Conservation (phyloP, 2,797 vertebrate species). For the Apogon talboti region DNA sequence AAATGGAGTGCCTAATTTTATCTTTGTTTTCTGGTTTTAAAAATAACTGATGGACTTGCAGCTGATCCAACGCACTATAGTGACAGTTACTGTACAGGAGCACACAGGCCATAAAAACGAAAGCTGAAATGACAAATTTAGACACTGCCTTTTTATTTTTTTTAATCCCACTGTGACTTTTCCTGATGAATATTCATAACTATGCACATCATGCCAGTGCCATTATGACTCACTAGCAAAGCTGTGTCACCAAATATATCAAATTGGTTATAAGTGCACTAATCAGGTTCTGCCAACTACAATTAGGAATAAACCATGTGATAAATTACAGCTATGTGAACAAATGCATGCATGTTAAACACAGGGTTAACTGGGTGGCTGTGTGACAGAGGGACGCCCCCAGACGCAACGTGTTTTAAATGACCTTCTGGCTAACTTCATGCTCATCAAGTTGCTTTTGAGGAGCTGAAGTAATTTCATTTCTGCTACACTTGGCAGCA, state of each 20-base stretch:
- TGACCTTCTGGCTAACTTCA: slow-evolving; percentile 48
- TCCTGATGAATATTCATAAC: slow-evolving; percentile 70
- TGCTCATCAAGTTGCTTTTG: slow-evolving; percentile 67
- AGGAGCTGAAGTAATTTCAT: slow-evolving; percentile 70
- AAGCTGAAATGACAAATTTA: slow-evolving; percentile 51
- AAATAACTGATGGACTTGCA: slow-evolving; percentile 43
- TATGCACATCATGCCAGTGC: slow-evolving; percentile 52
- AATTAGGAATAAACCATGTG: slow-evolving; percentile 31
- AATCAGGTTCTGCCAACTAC: slow-evolving; percentile 39
- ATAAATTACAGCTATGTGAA: slow-evolving; percentile 10
- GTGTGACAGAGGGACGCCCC: slow-evolving; percentile 14
- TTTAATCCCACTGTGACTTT: slow-evolving; percentile 32
- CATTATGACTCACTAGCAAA: slow-evolving; percentile 55
- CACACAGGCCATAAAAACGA: slow-evolving; percentile 35
- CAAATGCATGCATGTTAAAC: slow-evolving; percentile 18
- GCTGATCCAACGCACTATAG: slow-evolving; percentile 6
- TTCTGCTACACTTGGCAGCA: slow-evolving; percentile 61
- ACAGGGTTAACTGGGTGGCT: slow-evolving; percentile 40
- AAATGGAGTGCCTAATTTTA: slow-evolving; percentile 33
- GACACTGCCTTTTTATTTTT: slow-evolving; percentile 25
- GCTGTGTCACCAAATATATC: slow-evolving; percentile 56
- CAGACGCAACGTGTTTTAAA: slow-evolving; percentile 38
- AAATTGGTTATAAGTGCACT: slow-evolving; percentile 37
- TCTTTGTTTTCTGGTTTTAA: slow-evolving; percentile 45
- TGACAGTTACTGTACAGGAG: slow-evolving; percentile 47